These are phyloP conservation scores for Bufotes viridis DNA, from an alignment of 2,797 vertebrate genomes.

Conservation along the genomic window DNA sequence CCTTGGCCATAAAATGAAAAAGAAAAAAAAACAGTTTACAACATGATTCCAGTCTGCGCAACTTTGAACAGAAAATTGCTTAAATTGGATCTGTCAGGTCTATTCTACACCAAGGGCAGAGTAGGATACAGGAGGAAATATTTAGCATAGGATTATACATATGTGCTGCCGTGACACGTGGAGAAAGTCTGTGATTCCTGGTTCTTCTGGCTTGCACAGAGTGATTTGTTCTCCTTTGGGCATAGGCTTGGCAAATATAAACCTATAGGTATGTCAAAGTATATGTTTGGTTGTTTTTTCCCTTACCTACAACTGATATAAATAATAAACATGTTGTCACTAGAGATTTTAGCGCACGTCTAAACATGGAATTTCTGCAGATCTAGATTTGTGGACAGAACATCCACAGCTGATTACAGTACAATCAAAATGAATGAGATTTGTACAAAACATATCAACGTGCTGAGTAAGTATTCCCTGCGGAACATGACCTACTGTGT, in stretches of 20 bases:
- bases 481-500: too few relatives aligned
- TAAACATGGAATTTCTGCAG: too few relatives aligned
- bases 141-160: not conserved
- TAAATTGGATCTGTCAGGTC: conserved; percentile 1
- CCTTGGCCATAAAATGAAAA: not conserved
- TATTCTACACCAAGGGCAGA: not conserved
- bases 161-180: not conserved
- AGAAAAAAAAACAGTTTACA: not conserved
- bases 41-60: not conserved
- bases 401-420: too few relatives aligned
- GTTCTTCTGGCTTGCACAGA: too few relatives aligned
- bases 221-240: not conserved
- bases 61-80: not conserved
- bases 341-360: too few relatives aligned
- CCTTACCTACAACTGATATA: not conserved
- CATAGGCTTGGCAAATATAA: not conserved
- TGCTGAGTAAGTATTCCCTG: too few relatives aligned
- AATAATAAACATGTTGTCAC: too few relatives aligned
- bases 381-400: too few relatives aligned
- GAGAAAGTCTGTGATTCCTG: too few relatives aligned
- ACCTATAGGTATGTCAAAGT: not conserved
- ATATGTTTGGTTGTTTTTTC: not conserved
- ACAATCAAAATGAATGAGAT: too few relatives aligned
- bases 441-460: too few relatives aligned
- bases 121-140: not conserved